Conservation (phyloP, 2,888 invertebrate species). For the Eumerus sabulonum region DNA sequence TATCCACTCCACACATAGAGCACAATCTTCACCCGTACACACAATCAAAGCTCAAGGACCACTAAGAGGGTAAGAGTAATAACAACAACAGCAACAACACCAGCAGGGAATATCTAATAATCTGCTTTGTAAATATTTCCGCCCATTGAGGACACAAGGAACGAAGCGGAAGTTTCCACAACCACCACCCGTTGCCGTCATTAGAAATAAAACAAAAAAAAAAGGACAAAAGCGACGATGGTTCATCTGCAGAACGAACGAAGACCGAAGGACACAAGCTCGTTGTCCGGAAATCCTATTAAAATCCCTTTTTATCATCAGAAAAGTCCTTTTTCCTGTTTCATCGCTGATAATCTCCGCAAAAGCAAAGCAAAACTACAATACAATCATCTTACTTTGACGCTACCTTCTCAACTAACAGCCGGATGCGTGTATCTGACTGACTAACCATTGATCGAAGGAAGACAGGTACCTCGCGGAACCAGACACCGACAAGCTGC, state of each 20-base stretch:
- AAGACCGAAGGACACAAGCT: constrained; percentile 11
- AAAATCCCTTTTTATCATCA: constrained; percentile 62
- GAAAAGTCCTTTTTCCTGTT: constrained; percentile 60
- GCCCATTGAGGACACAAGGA: constrained; percentile 34
- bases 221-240: constrained; percentile 47
- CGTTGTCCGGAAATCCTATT: constrained; percentile 67
- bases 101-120: constrained; percentile 55
- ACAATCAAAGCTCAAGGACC: constrained; percentile 39
- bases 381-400: neutral
- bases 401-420: too few species aligned
- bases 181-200: constrained; percentile 4
- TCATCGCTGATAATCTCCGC: constrained; percentile 62
- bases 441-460: neutral
- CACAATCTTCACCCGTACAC: constrained; percentile 19
- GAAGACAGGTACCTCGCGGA: neutral
- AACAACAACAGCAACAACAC: constrained; percentile 38
- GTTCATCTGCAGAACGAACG: constrained; percentile 48
- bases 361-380: constrained; percentile 26
- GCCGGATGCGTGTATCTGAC: too few species aligned
- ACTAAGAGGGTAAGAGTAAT: constrained; percentile 32
- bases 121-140: constrained; percentile 68
- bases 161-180: constrained; percentile 13
- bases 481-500: constrained; percentile 26
- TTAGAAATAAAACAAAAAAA: too few species aligned
- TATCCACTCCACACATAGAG: constrained; percentile 45